phyloP scores from a whole-genome alignment of 2,888 invertebrate genomes.

The Agapostemon virescens region DNA sequence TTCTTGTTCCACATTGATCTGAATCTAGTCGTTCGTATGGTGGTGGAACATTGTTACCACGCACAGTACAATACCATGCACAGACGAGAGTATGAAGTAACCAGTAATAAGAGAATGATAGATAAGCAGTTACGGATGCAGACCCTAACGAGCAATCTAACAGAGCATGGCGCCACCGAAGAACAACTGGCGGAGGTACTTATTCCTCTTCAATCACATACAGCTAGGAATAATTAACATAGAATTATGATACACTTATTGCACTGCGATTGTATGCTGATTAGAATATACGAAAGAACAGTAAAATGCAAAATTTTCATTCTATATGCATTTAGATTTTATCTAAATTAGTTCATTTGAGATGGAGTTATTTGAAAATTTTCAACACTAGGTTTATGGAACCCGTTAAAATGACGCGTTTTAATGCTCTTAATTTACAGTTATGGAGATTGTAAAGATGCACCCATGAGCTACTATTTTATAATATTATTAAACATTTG shows the following conservation, averaged over 20 bases:
- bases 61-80: conserved; percentile 86
- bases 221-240: neutral
- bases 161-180: conserved; percentile 88
- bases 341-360: neutral
- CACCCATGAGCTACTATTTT: no score
- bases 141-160: conserved; percentile 89
- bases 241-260: neutral
- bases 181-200: conserved; percentile 90
- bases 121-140: conserved; percentile 94
- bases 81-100: conserved; percentile 85
- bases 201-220: conserved; percentile 3
- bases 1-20: conserved; percentile 89
- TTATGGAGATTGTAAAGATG: no score
- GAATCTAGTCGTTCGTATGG: conserved; percentile 85
- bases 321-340: neutral
- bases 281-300: neutral
- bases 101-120: conserved; percentile 88
- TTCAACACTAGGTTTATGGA: no score
- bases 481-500: no score
- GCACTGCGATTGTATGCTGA: neutral
- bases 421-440: no score
- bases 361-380: no score
- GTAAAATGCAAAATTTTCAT: neutral
- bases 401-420: no score
- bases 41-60: conserved; percentile 87